Evolutionary conservation across 2,888 invertebrate genomes (phyloP).

Genomic region (Polydrusus pterygomalis): DNA sequence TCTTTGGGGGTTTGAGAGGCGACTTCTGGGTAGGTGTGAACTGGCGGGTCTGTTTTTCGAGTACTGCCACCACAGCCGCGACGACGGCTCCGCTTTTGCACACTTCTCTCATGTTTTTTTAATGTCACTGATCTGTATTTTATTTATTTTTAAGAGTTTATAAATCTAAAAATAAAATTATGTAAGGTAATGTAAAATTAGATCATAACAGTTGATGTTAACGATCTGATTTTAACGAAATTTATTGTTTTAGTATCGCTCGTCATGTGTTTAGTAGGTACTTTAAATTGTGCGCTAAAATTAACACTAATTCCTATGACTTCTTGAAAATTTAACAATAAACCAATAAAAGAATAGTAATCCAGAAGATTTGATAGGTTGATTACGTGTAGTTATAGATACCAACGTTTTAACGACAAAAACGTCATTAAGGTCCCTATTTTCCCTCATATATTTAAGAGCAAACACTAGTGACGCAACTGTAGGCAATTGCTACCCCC

Average conservation of each 20-base stretch:
- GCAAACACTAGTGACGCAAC: too few relatives aligned
- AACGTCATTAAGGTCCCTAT: too few relatives aligned
- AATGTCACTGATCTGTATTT: slow-evolving; percentile 12
- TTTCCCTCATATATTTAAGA: too few relatives aligned
- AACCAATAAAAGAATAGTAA: too few relatives aligned
- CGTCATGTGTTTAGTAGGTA: too few relatives aligned
- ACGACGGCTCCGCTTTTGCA: slow-evolving; percentile 74
- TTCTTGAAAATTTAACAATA: too few relatives aligned
- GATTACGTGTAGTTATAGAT: too few relatives aligned
- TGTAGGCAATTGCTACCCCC: too few relatives aligned
- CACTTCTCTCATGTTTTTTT: slow-evolving; percentile 63
- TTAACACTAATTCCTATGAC: too few relatives aligned
- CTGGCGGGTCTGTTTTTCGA: slow-evolving; percentile 68
- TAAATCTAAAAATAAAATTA: slow-evolving; percentile 31
- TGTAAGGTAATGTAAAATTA: slow-evolving; percentile 3
- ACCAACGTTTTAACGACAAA: too few relatives aligned
- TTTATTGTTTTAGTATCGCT: not conserved
- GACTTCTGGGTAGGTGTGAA: slow-evolving; percentile 36
- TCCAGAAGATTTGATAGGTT: too few relatives aligned
- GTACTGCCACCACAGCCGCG: slow-evolving; percentile 75
- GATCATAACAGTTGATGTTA: slow-evolving; percentile 4
- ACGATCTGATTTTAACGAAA: not conserved
- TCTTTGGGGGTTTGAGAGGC: slow-evolving; percentile 50
- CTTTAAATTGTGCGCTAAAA: too few relatives aligned
- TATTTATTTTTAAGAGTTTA: slow-evolving; percentile 28